Conservation (phyloP, 2,113 vertebrate genomes). For the Litocranius walleri region DNA sequence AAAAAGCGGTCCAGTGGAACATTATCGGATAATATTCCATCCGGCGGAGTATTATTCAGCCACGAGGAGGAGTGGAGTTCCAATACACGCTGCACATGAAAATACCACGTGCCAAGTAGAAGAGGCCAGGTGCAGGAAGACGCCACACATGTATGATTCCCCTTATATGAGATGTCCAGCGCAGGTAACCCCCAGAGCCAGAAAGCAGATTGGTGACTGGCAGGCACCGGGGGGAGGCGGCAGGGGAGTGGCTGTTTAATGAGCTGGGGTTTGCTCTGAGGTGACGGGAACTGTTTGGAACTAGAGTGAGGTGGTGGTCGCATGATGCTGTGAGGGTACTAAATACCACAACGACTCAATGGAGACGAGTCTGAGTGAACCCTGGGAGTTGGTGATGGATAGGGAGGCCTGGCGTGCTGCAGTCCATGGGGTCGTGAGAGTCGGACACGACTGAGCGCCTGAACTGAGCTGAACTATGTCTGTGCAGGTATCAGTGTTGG, state of each 20-base stretch:
- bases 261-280: fast-evolving
- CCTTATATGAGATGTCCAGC: fast-evolving
- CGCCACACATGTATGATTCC: fast-evolving
- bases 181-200: not conserved
- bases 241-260: fast-evolving
- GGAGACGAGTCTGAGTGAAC: too few relatives aligned
- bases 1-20: fast-evolving
- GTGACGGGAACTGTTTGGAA: not conserved
- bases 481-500: too few relatives aligned
- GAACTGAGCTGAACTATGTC: too few relatives aligned
- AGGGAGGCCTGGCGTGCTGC: too few relatives aligned
- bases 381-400: too few relatives aligned
- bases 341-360: fast-evolving
- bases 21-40: too few relatives aligned
- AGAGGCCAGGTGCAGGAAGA: too few relatives aligned
- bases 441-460: too few relatives aligned
- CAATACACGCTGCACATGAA: fast-evolving
- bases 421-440: too few relatives aligned
- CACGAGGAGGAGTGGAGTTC: fast-evolving
- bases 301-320: fast-evolving
- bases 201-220: fast-evolving
- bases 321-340: fast-evolving
- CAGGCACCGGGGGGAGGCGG: fast-evolving
- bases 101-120: fast-evolving
- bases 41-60: fast-evolving